Conservation (phyloP, 1,140 invertebrate species). For the Calycopis cecrops region DNA sequence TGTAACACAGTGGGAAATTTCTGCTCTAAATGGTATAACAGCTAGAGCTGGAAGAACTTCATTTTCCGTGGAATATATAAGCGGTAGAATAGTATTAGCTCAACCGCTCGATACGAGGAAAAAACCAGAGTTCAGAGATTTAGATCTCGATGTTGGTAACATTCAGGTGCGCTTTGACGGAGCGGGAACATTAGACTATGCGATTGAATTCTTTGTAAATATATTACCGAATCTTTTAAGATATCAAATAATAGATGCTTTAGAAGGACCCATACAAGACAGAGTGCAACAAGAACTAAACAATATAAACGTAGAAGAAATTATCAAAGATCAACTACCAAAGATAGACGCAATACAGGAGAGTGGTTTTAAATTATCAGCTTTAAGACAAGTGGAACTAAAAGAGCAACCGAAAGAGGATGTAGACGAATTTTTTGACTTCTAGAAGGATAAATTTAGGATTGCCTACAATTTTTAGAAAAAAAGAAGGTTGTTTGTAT, state of each 20-base stretch:
- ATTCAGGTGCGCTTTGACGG: conserved; percentile 86
- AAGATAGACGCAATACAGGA: conserved; percentile 77
- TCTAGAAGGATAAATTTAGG: background rate
- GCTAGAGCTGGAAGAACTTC: conserved; percentile 82
- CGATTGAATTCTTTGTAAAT: conserved; percentile 85
- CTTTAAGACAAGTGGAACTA: background rate
- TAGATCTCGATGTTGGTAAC: conserved; percentile 88
- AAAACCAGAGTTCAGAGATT: conserved; percentile 80
- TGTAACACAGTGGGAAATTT: conserved; percentile 85
- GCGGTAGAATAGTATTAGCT: conserved; percentile 78
- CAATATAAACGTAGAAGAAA: conserved; percentile 82
- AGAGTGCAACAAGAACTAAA: conserved; percentile 82
- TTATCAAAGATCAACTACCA: conserved; percentile 80
- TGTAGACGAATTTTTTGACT: conserved; percentile 1
- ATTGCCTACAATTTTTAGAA: too few relatives aligned
- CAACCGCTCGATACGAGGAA: conserved; percentile 86
- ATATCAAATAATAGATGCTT: conserved; percentile 89
- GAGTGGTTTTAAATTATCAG: conserved; percentile 34
- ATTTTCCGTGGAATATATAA: conserved; percentile 86
- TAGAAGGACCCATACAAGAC: conserved; percentile 83
- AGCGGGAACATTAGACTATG: conserved; percentile 87
- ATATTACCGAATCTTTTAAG: conserved; percentile 87
- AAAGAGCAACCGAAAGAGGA: background rate
- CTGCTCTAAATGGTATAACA: conserved; percentile 79
- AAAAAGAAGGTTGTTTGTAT: too few relatives aligned